Base-by-base conservation (phyloP, 2,113 vertebrate genomes). In the Cyphomyrus plagiostoma region DNA sequence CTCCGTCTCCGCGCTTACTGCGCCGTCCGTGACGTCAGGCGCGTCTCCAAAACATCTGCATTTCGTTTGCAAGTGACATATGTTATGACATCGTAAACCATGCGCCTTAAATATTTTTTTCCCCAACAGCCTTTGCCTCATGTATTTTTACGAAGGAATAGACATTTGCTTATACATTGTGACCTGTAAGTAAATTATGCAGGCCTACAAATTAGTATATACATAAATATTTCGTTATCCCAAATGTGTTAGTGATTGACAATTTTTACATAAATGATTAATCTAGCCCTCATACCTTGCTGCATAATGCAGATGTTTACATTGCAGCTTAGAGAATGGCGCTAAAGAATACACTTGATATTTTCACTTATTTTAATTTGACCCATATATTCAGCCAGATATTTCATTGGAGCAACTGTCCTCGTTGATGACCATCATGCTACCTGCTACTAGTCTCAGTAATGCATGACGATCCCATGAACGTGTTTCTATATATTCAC, bases 11-110 rank as follows among this genome's bases (percentile, higher is more conserved):
- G 26, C 88, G 48, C 62, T 48, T 62, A 49, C 58, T 48, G 46
- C 88, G 66, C n/a, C 48, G 88, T 17, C 15, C 45, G 26, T 88
- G 88, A 88, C 88, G 88, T 88, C 88, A 88, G 42, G 26, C 88
- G 82, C 35, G 23, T 85, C 42, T 21, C 46, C 82, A n/a, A 26
- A 46, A 85, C 82, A 85, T 85, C 45, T 48, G 82, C 46, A 84
- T 46, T 17, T 84, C 46, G 10, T 46, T 46, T 77, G 30, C 70
- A 39, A 23, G 30, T 77, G 26, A 77, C 70, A 39, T 77, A 17
- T 74, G 66, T 74, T 35, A 26, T 77, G 70, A 39, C 70, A 26
- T n/a, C 62, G n/a, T 66, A 66, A 10, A 66, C n/a, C n/a, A 66
- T 26, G 11, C 5, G 35, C 35, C 6, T 30, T 77, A 39, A 77